Conservation (phyloP, 2,888 invertebrate genomes). For the Tinea semifulvella region DNA sequence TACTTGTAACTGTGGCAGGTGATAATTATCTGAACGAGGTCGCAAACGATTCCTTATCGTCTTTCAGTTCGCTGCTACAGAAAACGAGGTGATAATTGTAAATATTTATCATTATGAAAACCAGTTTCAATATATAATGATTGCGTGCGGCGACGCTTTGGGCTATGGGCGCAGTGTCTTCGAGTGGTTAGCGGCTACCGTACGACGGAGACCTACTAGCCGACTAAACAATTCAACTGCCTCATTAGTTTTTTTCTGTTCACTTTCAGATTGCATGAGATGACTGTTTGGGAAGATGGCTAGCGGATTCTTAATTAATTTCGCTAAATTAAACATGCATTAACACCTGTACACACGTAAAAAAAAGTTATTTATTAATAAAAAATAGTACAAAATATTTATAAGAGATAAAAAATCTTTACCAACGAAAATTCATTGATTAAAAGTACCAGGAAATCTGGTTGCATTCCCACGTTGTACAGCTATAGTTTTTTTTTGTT, state of each 20-base stretch:
- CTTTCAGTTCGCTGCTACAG: neutral
- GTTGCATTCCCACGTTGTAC: too few species aligned
- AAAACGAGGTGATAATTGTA: conserved; percentile 8
- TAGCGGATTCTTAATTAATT: conserved; percentile 1
- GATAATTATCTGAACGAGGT: conserved; percentile 4
- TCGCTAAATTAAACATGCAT: neutral
- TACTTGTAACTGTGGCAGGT: neutral
- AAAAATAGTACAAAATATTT: too few species aligned
- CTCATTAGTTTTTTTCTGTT: conserved; percentile 21
- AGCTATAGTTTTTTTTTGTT: too few species aligned
- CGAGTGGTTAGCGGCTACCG: conserved; percentile 22
- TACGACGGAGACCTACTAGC: conserved; percentile 25
- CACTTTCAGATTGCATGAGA: conserved; percentile 21
- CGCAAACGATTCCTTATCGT: conserved; percentile 1
- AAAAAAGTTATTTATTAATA: too few species aligned
- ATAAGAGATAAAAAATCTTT: too few species aligned
- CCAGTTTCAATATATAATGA: neutral
- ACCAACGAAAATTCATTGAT: too few species aligned
- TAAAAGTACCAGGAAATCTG: too few species aligned
- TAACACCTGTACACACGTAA: neutral
- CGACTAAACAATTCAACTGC: conserved; percentile 20
- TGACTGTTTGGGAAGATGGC: neutral
- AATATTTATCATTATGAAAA: conserved; percentile 5
- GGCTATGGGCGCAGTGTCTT: conserved; percentile 5
- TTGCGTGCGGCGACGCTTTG: conserved; percentile 9